These are phyloP conservation scores for Dryobates pubescens DNA, from an alignment of 2,797 vertebrate genomes.

Conservation along the genomic window DNA sequence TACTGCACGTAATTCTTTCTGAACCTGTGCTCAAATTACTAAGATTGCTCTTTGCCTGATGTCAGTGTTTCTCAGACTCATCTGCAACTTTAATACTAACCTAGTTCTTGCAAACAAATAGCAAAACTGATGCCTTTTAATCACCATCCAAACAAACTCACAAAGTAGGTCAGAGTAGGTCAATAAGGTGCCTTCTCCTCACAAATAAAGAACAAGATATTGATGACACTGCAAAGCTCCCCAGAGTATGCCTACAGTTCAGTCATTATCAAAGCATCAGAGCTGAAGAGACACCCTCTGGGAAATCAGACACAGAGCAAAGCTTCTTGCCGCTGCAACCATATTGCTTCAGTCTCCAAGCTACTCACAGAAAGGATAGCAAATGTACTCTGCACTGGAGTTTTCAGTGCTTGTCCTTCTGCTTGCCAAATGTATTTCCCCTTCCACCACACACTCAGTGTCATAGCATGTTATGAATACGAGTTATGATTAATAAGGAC, in stretches of 20 bases:
- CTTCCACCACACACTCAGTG: neutral
- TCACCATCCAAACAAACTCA: neutral
- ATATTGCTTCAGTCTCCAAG: neutral
- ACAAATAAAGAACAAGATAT: neutral
- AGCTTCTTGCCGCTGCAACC: neutral
- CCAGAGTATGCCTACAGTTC: neutral
- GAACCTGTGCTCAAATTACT: neutral
- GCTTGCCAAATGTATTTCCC: neutral
- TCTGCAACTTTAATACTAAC: neutral
- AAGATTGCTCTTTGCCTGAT: neutral
- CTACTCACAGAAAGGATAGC: neutral
- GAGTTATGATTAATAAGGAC: too few species aligned
- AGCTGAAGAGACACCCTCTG: neutral
- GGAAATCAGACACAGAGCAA: neutral
- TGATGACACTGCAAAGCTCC: neutral
- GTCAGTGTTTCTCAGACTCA: neutral
- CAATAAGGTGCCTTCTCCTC: neutral
- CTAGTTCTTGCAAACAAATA: constrained; percentile 3
- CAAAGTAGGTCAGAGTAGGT: neutral
- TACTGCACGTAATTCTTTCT: neutral
- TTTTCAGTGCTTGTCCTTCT: neutral
- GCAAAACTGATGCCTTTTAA: constrained; percentile 18
- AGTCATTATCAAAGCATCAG: neutral
- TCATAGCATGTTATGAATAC: neutral
- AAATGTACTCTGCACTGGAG: neutral